phyloP scores from a whole-genome alignment of 2,888 invertebrate genomes.

The Gymnoscelis rufifasciata region DNA sequence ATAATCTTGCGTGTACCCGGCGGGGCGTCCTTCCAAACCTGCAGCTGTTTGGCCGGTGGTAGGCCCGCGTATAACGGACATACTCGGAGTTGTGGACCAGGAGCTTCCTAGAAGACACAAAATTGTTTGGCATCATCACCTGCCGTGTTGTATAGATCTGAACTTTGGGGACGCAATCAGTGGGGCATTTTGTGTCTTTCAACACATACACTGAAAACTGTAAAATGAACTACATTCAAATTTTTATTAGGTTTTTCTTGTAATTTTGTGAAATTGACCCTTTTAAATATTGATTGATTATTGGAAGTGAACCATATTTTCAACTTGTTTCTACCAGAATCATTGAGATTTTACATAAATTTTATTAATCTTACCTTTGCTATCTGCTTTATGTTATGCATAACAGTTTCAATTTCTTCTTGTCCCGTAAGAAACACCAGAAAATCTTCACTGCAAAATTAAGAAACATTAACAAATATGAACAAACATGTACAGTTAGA shows the following conservation, averaged over 20 bases:
- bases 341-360: too few species aligned
- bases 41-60: conserved; percentile 90
- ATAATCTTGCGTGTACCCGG: conserved; percentile 92
- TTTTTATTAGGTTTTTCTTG: too few species aligned
- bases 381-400: conserved; percentile 84
- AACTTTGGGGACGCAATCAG: too few species aligned
- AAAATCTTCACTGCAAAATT: conserved; percentile 87
- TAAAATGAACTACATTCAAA: too few species aligned
- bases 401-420: conserved; percentile 96
- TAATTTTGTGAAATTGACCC: too few species aligned
- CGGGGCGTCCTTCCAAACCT: conserved; percentile 88
- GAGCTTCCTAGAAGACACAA: conserved; percentile 63
- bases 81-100: conserved; percentile 84
- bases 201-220: too few species aligned
- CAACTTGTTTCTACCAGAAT: too few species aligned
- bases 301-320: too few species aligned
- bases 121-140: too few species aligned
- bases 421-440: conserved; percentile 97
- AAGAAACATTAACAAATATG: not conserved
- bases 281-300: too few species aligned
- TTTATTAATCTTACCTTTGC: conserved; percentile 81
- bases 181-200: too few species aligned
- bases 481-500: not conserved
- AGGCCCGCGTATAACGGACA: conserved; percentile 95
- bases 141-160: too few species aligned